Base-by-base conservation (phyloP, 2,113 vertebrate species). In the Ochotona curzoniae region DNA sequence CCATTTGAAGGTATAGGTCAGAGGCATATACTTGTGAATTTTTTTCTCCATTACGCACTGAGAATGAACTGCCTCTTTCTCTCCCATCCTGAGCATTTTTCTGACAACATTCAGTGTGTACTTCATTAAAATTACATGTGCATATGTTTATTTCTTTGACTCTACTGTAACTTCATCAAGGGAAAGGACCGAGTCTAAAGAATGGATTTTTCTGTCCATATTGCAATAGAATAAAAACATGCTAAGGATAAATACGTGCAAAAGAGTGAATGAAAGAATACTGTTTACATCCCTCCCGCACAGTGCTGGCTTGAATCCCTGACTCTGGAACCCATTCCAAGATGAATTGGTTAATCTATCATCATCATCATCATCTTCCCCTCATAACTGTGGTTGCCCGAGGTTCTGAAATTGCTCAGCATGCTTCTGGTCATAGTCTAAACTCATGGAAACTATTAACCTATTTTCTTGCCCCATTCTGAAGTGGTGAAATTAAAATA, bases 401-500 rank as follows among this genome's bases (percentile, higher is more conserved):
- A 83, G 83, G 71, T 87, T 87, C 47, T 87, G 49, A 87, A 94
- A 93, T 89, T 89, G 89, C 93, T 92, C 82, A 73, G 74, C 90
- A 82, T 2, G 86, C 93, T 71, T 96, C 90, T 95, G 83, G 83
- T 93, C 83, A 82, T 60, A 96, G 91, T 89, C 87, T 95, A 95
- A 94, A 94, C 87, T 91, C 93, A 91, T 69, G 89, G 91, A 95
- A 95, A 96, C 87, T 82, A 91, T 96, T 93, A 96, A 96, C 76
- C 69, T 91, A 91, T 92, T 91, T 74, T 8, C 14, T 54, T 38
- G 51, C 67, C 89, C 67, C 66, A 91, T 93, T 93, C 87, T 96
- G 90, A 96, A 96, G 94, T 95, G 93, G 93, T 87, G 47, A 95
- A 84, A 85, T 96, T 84, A 95, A 93, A 96, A 95, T 84, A 94